Conservation (phyloP, 2,113 vertebrate genomes). For the Benitochromis conjunctus region DNA sequence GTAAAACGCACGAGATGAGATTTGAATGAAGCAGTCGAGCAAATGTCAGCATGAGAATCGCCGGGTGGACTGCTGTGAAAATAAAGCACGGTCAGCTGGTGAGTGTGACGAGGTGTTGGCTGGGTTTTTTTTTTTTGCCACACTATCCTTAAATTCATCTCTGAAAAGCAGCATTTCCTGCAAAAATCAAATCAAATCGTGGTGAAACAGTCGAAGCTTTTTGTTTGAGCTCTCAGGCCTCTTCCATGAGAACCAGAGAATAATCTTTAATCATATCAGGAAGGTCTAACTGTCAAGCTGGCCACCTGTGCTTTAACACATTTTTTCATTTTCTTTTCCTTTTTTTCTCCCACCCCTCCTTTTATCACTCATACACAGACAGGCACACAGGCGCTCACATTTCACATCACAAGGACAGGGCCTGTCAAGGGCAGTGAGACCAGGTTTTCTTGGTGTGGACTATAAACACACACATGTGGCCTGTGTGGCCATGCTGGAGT, state of each 20-base stretch:
- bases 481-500: not conserved
- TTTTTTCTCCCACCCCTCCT: not conserved
- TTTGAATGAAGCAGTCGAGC: not conserved
- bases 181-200: not conserved
- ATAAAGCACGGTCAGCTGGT: not conserved
- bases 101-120: not conserved
- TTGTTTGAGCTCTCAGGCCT: not conserved
- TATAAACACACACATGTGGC: slow-evolving; percentile 56
- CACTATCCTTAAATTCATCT: not conserved
- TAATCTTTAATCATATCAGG: slow-evolving; percentile 38
- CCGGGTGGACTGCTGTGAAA: not conserved
- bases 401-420: slow-evolving; percentile 45
- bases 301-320: slow-evolving; percentile 42
- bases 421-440: slow-evolving; percentile 40
- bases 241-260: not conserved
- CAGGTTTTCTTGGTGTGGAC: slow-evolving; percentile 33
- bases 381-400: not conserved
- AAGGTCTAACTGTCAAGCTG: slow-evolving; percentile 43
- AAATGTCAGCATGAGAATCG: not conserved
- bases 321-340: not conserved
- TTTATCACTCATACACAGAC: slow-evolving; percentile 25
- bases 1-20: not conserved
- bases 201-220: not conserved
- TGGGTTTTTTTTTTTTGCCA: not conserved
- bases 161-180: not conserved